These are phyloP conservation scores for Hemiprocne comata DNA, from an alignment of 2,113 vertebrate genomes.

Conservation along the genomic window DNA sequence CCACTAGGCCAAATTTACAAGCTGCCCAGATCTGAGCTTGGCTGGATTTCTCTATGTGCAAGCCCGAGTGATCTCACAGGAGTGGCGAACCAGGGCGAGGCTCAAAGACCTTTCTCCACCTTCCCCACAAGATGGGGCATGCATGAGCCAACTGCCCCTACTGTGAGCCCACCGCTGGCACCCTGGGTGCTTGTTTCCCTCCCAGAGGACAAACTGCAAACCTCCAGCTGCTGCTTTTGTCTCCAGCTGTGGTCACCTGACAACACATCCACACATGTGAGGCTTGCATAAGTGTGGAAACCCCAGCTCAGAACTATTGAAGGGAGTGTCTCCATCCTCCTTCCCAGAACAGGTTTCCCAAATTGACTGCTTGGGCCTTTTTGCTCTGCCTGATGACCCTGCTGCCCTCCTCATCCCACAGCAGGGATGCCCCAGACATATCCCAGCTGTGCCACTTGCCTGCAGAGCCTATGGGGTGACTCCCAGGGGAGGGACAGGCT, in stretches of 20 bases:
- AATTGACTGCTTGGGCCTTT: not conserved
- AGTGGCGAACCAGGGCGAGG: not conserved
- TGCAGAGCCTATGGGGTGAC: not conserved
- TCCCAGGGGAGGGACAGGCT: not conserved
- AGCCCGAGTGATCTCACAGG: not conserved
- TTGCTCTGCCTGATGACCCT: not conserved
- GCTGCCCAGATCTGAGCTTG: not conserved
- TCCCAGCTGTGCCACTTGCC: accelerated
- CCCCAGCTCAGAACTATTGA: not conserved
- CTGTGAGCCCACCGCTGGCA: accelerated
- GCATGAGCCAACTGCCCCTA: not conserved
- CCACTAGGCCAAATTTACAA: not conserved
- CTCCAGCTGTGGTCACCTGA: not conserved
- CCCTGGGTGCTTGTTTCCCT: accelerated
- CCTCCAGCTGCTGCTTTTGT: not conserved
- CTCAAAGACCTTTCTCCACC: not conserved
- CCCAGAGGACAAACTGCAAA: not conserved
- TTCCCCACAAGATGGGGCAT: too few species aligned
- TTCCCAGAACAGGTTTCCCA: not conserved
- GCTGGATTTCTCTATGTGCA: not conserved
- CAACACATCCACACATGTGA: accelerated
- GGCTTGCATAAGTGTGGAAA: not conserved
- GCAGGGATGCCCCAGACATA: not conserved
- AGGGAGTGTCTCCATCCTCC: not conserved
- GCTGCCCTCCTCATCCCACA: not conserved